Conservation (phyloP, 2,888 invertebrate genomes). For the Adineta ricciae region DNA sequence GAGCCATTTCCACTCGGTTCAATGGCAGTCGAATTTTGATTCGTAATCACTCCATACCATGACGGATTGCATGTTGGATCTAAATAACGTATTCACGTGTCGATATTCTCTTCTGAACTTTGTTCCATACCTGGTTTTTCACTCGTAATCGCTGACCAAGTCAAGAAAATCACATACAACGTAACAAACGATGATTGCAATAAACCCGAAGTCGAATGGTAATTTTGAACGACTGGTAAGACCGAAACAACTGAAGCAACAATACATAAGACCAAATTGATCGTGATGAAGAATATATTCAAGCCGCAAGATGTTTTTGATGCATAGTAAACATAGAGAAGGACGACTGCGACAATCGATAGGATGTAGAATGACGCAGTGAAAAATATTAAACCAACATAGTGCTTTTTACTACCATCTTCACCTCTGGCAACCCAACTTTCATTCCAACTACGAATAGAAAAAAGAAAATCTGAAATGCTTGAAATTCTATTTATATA, state of each 20-base stretch:
- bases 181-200: constrained; percentile 82
- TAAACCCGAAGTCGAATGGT: constrained; percentile 39
- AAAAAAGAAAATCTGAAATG: too few relatives aligned
- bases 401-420: constrained; percentile 26
- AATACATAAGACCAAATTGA: constrained; percentile 81
- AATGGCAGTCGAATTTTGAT: background rate
- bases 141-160: constrained; percentile 94
- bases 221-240: constrained; percentile 79
- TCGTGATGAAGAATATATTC: constrained; percentile 91
- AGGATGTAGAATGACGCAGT: constrained; percentile 72
- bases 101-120: background rate
- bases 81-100: background rate
- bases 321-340: constrained; percentile 74
- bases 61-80: constrained; percentile 48
- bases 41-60: constrained; percentile 19
- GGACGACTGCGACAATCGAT: constrained; percentile 67
- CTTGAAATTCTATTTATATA: too few relatives aligned
- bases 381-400: constrained; percentile 64
- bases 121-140: constrained; percentile 46
- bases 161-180: constrained; percentile 86
- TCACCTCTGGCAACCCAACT: constrained; percentile 73
- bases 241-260: constrained; percentile 73
- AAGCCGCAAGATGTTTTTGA: constrained; percentile 52
- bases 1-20: background rate
- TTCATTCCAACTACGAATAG: constrained; percentile 65